Evolutionary conservation across 92 coral and sea anemone genomes (phyloP), one percentile per base, ranked within the genome.

Genomic region (Bergia puertoricense): DNA sequence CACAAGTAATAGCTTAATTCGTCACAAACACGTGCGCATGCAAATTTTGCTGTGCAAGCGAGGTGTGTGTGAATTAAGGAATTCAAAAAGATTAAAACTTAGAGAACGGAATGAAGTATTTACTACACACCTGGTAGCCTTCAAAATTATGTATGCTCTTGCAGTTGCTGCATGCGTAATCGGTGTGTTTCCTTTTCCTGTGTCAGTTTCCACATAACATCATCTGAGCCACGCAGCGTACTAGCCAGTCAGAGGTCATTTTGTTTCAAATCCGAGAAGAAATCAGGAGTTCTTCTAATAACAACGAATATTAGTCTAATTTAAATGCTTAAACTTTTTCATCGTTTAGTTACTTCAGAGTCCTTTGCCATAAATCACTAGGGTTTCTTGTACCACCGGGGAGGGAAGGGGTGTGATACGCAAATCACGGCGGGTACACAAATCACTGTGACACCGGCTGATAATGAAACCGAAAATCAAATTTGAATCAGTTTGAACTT

Each of bases 321-420:
- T 69, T 69, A 69, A 73, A 73, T 73, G 77, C 77, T 73, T 73
- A 23, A 6, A 73, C 77, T 73, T 73, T 73, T 73, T 73, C 43
- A 30, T 30, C 30, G 30, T 30, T 30, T 30, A 30, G 30, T 30
- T 30, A 30, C 30, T 30, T 30, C 30, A 36, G 41, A 73, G 77
- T 73, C 5, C 42, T 73, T 73, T 73, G 77, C 77, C 77, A 73
- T 73, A 73, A 69, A 73, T 73, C 77, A 73, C 77, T 73, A 73
- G 77, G 43, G 77, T 22, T 73, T 73, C 77, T 36, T 73, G 77
- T 73, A 73, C 77, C 77, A 73, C 42, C 43, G 20, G 43, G 77
- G 77, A 6, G 77, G 30, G 30, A 30, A 30, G 30, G 30, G 30
- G 30, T 30, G 77, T 23, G 77, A 41, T 69, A 69, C 75, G 75